Evolutionary conservation across 2,888 invertebrate genomes (phyloP).

Genomic region (Melinaea menophilus): DNA sequence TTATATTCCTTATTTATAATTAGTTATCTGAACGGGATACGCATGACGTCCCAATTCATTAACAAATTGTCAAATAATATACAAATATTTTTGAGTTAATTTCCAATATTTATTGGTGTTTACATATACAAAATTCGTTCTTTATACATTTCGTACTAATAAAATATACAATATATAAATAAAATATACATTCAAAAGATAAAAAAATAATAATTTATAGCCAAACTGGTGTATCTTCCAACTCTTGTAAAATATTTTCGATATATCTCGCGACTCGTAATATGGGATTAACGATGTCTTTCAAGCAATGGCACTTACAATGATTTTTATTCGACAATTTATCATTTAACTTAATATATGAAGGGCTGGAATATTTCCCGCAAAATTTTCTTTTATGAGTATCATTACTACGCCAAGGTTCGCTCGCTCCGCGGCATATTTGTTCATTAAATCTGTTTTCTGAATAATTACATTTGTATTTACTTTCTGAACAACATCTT

Average conservation of each 20-base stretch:
- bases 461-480: slow-evolving; percentile 37
- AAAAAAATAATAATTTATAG: background rate
- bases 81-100: too few relatives aligned
- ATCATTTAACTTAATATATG: slow-evolving; percentile 34
- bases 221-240: slow-evolving; percentile 37
- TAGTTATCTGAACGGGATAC: too few relatives aligned
- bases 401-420: slow-evolving; percentile 42
- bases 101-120: too few relatives aligned
- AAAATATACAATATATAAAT: too few relatives aligned
- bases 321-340: slow-evolving; percentile 20
- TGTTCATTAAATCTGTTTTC: slow-evolving; percentile 30
- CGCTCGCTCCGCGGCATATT: slow-evolving; percentile 37
- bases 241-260: slow-evolving; percentile 52
- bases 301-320: slow-evolving; percentile 39
- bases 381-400: slow-evolving; percentile 23
- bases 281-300: slow-evolving; percentile 51
- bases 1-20: too few relatives aligned
- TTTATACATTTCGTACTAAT: too few relatives aligned
- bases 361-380: slow-evolving; percentile 35
- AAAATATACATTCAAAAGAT: slow-evolving; percentile 6
- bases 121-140: too few relatives aligned
- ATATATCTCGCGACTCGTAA: slow-evolving; percentile 54
- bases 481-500: slow-evolving; percentile 40
- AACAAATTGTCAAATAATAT: too few relatives aligned
- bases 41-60: too few relatives aligned